Conservation (phyloP, 2,797 vertebrate species). For the Psittacula derbiana region DNA sequence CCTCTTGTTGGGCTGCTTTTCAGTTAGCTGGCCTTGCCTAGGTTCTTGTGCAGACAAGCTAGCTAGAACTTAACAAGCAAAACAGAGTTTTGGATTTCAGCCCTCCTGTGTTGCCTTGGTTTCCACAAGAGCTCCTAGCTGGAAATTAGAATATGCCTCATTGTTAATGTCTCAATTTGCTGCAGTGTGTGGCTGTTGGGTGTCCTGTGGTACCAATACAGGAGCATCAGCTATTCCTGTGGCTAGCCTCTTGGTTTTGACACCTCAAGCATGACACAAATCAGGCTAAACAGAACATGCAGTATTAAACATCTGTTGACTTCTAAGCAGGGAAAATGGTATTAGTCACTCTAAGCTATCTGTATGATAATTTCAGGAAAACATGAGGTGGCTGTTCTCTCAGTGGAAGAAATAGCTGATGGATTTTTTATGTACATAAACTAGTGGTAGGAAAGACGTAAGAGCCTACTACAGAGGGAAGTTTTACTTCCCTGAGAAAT, state of each 20-base stretch:
- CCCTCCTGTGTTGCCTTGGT: neutral
- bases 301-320: constrained; percentile 53
- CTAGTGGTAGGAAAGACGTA: neutral
- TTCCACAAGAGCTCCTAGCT: neutral
- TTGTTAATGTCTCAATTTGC: neutral
- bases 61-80: neutral
- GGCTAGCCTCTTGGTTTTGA: constrained; percentile 10
- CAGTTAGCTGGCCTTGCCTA: neutral
- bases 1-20: neutral
- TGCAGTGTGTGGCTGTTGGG: too few relatives aligned
- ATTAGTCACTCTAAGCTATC: constrained; percentile 36
- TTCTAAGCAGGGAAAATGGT: constrained; percentile 45
- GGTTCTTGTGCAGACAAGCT: neutral
- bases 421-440: neutral
- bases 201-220: neutral
- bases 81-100: neutral
- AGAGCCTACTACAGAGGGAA: neutral
- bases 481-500: neutral
- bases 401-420: neutral
- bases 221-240: neutral
- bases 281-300: constrained; percentile 22
- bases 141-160: too few relatives aligned
- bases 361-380: constrained; percentile 39
- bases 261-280: constrained; percentile 29
- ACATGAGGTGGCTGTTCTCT: neutral